Conservation (phyloP, 1,140 invertebrate genomes). For the Hetaerina americana region DNA sequence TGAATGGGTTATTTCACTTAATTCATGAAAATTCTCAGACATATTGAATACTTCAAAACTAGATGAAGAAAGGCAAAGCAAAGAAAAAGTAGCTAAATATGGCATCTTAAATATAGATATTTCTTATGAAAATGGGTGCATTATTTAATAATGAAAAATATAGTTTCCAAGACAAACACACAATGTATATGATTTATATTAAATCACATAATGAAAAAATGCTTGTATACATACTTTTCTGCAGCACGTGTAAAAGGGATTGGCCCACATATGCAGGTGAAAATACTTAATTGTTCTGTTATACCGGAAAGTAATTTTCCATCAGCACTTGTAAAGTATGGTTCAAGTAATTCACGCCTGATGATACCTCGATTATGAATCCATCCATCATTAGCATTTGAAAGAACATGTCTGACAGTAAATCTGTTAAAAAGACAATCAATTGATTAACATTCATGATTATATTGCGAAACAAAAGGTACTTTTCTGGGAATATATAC, state of each 20-base stretch:
- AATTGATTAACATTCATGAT: neutral
- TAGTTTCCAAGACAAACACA: neutral
- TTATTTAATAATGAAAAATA: neutral
- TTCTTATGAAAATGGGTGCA: neutral
- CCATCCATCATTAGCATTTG: neutral
- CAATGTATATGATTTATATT: neutral
- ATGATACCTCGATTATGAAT: neutral
- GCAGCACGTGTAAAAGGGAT: neutral
- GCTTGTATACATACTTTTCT: neutral
- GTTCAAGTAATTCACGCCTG: neutral
- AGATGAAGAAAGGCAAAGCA: neutral
- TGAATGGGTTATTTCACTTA: too few species aligned
- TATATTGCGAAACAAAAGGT: neutral
- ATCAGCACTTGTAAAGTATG: neutral
- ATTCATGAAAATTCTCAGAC: too few species aligned
- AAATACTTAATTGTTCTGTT: neutral
- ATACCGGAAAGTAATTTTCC: neutral
- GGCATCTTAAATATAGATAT: neutral
- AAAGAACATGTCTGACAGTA: neutral
- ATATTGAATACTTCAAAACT: too few species aligned
- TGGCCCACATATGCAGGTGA: neutral
- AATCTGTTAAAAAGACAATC: neutral
- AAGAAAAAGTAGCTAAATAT: neutral
- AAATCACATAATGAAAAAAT: neutral
- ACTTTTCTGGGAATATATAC: neutral